Percentiles rank a stretch among this genome's conserved stretches.
phyloP scores from a whole-genome alignment of 2,888 invertebrate genomes.

The Apamea anceps region DNA sequence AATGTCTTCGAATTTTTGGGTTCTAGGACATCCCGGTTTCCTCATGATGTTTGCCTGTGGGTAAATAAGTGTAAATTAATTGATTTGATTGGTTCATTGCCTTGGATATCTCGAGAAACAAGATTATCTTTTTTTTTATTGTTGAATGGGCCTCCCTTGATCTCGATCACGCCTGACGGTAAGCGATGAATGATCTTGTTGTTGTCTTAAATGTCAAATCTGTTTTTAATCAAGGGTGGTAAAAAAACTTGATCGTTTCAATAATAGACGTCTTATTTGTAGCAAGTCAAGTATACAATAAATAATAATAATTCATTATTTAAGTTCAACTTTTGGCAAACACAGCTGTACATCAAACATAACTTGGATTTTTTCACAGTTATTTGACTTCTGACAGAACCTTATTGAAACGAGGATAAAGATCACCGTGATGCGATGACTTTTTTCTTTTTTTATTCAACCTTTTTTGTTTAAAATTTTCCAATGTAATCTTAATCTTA shows the following conservation, averaged over 20 bases:
- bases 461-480: no score
- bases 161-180: neutral
- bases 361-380: neutral
- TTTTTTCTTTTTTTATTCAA: no score
- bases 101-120: neutral
- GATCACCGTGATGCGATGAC: no score
- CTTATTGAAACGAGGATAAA: neutral
- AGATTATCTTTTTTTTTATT: neutral
- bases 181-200: neutral
- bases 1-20: no score
- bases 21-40: no score
- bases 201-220: neutral
- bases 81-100: neutral
- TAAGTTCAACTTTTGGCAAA: no score
- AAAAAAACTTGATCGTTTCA: neutral
- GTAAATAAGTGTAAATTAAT: neutral
- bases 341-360: neutral
- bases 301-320: neutral
- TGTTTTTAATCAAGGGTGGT: neutral
- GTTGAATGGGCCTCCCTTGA: no score
- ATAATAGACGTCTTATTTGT: neutral
- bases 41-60: no score
- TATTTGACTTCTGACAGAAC: neutral
- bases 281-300: neutral
- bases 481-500: no score